Evolutionary conservation across 1,140 invertebrate species (phyloP).

Genomic region (Hestina assimilis): DNA sequence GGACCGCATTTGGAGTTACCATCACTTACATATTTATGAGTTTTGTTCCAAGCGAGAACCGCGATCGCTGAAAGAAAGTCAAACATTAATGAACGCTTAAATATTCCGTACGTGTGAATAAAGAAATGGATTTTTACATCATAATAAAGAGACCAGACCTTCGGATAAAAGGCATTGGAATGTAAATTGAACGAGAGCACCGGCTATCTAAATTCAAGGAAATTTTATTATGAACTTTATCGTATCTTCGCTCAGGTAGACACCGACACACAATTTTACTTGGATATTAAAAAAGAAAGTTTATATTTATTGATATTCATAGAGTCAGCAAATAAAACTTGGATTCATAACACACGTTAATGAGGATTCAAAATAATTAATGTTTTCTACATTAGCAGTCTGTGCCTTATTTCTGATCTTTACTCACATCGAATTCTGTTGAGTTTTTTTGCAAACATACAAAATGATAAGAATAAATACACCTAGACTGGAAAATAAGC

Average conservation of each 20-base stretch:
- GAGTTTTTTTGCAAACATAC: no score
- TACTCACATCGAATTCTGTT: no score
- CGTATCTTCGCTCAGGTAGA: not conserved
- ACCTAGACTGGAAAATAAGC: no score
- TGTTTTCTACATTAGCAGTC: no score
- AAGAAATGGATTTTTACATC: conserved; percentile 69
- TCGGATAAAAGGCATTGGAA: conserved; percentile 43
- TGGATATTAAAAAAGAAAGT: no score
- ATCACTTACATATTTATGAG: conserved; percentile 75
- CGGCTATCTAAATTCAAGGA: conserved; percentile 4
- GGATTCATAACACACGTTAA: no score
- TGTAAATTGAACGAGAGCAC: conserved; percentile 45
- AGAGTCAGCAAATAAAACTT: no score
- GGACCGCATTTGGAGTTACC: conserved; percentile 51
- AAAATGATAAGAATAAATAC: no score
- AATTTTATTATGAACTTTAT: conserved; percentile 21
- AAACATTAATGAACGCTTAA: conserved; percentile 74
- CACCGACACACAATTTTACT: not conserved
- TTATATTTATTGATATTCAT: no score
- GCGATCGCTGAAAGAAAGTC: conserved; percentile 68
- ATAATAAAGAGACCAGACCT: conserved; percentile 48
- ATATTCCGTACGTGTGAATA: conserved; percentile 73
- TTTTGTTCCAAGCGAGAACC: conserved; percentile 53
- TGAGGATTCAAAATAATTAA: no score
- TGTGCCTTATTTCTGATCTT: no score